Evolutionary conservation across 2,113 vertebrate species (phyloP).

Genomic region (Crotophaga sulcirostris): DNA sequence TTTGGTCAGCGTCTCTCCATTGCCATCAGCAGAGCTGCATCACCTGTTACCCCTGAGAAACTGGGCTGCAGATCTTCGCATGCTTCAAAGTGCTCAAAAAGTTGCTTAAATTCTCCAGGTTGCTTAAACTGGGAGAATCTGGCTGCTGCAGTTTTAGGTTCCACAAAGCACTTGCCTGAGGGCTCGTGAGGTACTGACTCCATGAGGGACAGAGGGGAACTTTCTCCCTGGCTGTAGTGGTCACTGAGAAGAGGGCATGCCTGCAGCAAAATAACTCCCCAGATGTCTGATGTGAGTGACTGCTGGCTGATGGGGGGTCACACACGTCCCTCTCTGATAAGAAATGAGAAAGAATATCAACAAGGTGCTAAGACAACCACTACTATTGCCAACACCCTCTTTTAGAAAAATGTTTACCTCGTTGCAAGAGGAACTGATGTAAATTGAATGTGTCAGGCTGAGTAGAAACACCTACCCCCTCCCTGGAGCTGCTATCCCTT

Average conservation of each 20-base stretch:
- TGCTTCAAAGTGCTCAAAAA: neutral
- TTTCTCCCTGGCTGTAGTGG: neutral
- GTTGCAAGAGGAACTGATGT: constrained; percentile 14
- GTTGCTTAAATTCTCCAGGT: neutral
- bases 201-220: no score
- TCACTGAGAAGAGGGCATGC: neutral
- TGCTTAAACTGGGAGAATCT: neutral
- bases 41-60: neutral
- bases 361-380: neutral
- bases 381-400: neutral
- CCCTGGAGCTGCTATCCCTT: neutral
- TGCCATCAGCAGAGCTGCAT: neutral
- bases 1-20: neutral
- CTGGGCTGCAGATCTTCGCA: neutral
- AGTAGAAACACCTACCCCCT: constrained; percentile 14
- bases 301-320: neutral
- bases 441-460: constrained; percentile 42
- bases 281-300: neutral
- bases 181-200: neutral
- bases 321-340: fast-evolving
- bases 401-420: constrained; percentile 22
- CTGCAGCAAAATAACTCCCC: neutral
- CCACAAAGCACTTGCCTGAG: neutral
- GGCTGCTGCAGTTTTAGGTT: neutral
- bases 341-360: neutral